Percentiles rank a stretch among this genome's conserved stretches.
Evolutionary conservation across 2,888 invertebrate genomes (phyloP).

Genomic region (Caenorhabditis drosophilae): DNA sequence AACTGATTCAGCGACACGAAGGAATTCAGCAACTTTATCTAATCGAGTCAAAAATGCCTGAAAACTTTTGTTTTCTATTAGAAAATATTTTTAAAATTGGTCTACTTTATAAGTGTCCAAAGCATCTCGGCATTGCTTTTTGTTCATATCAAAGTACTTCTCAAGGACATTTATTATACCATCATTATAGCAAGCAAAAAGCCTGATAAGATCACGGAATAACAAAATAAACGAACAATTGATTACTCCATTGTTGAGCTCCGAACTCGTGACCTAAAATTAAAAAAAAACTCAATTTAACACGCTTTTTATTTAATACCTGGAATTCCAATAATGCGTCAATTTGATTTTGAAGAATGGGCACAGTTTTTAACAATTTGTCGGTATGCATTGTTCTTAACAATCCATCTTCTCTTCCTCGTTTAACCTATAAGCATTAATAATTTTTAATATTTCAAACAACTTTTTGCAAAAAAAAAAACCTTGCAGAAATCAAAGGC

Average conservation of each 20-base stretch:
- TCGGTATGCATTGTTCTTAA: conserved; percentile 96
- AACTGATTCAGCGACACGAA: conserved; percentile 84
- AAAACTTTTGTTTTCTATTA: no score
- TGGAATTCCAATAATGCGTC: conserved; percentile 96
- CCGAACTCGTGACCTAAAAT: conserved; percentile 77
- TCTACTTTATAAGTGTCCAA: conserved; percentile 96
- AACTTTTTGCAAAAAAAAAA: conserved; percentile 1
- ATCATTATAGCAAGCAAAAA: conserved; percentile 99
- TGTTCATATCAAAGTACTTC: conserved; percentile 99
- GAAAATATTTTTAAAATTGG: no score
- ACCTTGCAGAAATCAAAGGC: conserved; percentile 99
- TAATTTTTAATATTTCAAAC: neutral
- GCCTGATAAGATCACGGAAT: conserved; percentile 95
- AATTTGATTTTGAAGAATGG: conserved; percentile 90
- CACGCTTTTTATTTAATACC: conserved; percentile 66
- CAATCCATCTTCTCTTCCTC: conserved; percentile 98
- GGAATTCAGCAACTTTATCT: conserved; percentile 96
- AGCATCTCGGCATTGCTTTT: conserved; percentile 96
- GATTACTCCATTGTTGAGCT: conserved; percentile 96
- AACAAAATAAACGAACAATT: conserved; percentile 98
- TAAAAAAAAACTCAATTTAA: neutral
- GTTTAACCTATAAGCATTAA: conserved; percentile 74
- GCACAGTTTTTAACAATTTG: conserved; percentile 92
- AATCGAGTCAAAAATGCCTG: conserved; percentile 78
- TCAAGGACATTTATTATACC: conserved; percentile 75